Evolutionary conservation across 1,140 invertebrate genomes (phyloP).

Genomic region (Uloborus diversus): DNA sequence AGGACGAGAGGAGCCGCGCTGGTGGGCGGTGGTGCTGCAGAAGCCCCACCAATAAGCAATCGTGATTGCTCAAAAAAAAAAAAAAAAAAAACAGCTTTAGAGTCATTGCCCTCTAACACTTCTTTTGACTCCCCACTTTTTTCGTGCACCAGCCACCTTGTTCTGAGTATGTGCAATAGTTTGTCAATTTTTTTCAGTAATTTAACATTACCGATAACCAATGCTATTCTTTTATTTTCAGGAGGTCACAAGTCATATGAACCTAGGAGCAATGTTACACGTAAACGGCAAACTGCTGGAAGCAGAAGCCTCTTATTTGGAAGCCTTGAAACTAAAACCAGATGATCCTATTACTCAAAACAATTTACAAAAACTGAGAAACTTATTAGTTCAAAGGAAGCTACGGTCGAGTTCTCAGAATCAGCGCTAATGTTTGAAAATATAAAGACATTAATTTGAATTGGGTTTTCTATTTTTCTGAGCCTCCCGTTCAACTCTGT

Average conservation of each 20-base stretch:
- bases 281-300: conserved; percentile 87
- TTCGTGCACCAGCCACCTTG: no score
- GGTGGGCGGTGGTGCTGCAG: no score
- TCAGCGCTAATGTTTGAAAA: not conserved
- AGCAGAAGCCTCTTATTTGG: conserved; percentile 82
- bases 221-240: conserved; percentile 67
- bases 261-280: conserved; percentile 92
- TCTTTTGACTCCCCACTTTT: no score
- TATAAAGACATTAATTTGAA: not conserved
- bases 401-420: not conserved
- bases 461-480: not conserved
- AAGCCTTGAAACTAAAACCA: conserved; percentile 83
- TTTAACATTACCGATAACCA: no score
- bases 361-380: conserved; percentile 83
- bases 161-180: no score
- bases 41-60: no score
- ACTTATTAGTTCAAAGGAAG: conserved; percentile 62
- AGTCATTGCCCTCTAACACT: no score
- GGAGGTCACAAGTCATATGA: conserved; percentile 89
- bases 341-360: conserved; percentile 85
- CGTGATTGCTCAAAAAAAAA: no score
- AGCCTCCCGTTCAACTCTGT: no score
- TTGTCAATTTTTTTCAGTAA: no score
- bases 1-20: no score
- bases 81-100: no score